phyloP scores from a whole-genome alignment of 2,888 invertebrate genomes.

The Erpobdella octoculata region DNA sequence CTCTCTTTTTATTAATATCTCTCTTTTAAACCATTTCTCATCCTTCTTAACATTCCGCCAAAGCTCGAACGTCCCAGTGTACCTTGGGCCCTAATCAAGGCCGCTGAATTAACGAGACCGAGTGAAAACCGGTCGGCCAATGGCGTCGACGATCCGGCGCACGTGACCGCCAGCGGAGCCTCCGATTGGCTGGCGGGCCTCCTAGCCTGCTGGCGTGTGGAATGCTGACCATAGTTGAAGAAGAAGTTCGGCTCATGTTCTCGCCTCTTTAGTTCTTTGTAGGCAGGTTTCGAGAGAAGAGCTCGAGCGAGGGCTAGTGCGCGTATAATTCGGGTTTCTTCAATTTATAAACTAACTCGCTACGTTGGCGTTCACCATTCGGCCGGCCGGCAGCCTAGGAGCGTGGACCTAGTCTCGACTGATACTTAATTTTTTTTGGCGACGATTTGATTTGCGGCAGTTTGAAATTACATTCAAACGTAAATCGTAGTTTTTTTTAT shows the following conservation, averaged over 20 bases:
- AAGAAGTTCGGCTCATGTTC: constrained; percentile 1
- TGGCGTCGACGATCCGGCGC: not conserved
- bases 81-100: constrained; percentile 13
- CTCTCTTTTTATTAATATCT: too few relatives aligned
- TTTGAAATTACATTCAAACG: too few relatives aligned
- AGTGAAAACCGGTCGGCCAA: constrained; percentile 5
- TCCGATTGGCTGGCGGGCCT: not conserved
- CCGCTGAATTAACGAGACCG: constrained; percentile 12
- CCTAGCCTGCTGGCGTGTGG: not conserved
- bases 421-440: too few relatives aligned
- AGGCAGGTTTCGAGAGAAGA: too few relatives aligned
- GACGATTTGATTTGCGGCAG: too few relatives aligned
- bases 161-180: not conserved
- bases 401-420: too few relatives aligned
- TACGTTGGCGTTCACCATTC: not conserved
- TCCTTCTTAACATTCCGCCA: not conserved
- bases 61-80: not conserved
- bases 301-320: not conserved
- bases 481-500: too few relatives aligned
- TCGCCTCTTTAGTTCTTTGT: constrained; percentile 10
- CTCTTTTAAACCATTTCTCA: constrained; percentile 8
- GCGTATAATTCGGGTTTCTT: not conserved
- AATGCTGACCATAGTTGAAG: constrained; percentile 12
- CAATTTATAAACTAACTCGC: not conserved
- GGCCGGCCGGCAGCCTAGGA: not conserved